Percentiles rank a stretch among this genome's conserved stretches.
These are phyloP conservation scores for Hemibagrus guttatus DNA, from an alignment of 2,797 vertebrate species.

Conservation along the genomic window DNA sequence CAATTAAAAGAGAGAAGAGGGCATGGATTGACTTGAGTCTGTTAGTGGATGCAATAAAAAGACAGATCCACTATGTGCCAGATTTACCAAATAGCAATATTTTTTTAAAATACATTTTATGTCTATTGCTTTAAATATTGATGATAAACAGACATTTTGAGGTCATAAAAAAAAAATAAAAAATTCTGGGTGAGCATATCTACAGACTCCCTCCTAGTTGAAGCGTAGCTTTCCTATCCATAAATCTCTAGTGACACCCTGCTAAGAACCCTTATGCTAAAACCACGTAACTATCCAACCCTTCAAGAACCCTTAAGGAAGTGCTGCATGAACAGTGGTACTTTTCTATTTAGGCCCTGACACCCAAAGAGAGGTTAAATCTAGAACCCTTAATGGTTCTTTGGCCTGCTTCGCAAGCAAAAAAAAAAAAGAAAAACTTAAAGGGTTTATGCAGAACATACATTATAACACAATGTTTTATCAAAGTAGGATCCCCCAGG, in stretches of 20 bases:
- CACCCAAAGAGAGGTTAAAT: not conserved
- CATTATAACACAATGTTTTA: not conserved
- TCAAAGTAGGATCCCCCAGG: not conserved
- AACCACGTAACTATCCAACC: not conserved
- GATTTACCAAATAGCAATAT: not conserved
- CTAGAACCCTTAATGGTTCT: not conserved
- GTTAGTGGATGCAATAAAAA: not conserved
- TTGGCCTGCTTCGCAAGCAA: not conserved
- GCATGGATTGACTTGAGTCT: no score
- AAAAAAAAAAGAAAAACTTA: no score
- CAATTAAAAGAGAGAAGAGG: not conserved
- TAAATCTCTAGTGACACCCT: not conserved
- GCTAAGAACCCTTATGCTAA: conserved; percentile 1
- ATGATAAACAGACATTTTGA: not conserved
- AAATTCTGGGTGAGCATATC: not conserved
- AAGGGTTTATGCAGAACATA: not conserved
- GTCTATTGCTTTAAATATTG: not conserved
- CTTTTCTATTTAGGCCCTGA: not conserved
- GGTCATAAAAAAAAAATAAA: not conserved
- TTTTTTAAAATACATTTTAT: not conserved
- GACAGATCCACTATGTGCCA: no score
- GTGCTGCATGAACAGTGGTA: not conserved
- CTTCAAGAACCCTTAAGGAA: not conserved
- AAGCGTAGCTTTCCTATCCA: not conserved
- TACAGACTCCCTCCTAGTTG: not conserved